phyloP scores from a whole-genome alignment of 2,888 invertebrate genomes.

The Gerris lacustris region DNA sequence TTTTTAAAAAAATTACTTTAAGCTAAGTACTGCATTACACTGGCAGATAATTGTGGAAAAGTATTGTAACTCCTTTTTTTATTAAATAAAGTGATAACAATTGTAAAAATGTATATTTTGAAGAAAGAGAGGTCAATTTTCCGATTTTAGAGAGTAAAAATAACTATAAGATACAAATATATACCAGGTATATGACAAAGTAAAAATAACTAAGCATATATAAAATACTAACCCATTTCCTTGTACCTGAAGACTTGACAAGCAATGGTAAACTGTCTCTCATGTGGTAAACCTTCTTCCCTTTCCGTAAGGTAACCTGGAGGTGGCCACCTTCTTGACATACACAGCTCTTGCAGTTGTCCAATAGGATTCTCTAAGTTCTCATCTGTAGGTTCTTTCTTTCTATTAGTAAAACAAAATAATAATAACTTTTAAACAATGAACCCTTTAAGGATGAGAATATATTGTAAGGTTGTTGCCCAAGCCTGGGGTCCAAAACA shows the following conservation, averaged over 20 bases:
- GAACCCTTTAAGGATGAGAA: background rate
- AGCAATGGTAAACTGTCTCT: constrained; percentile 83
- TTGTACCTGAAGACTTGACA: constrained; percentile 76
- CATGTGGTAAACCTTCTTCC: constrained; percentile 84
- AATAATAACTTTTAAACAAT: background rate
- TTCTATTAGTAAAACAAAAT: constrained; percentile 9
- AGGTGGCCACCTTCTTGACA: constrained; percentile 90
- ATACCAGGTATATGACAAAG: no score
- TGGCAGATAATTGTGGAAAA: no score
- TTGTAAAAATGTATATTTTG: no score
- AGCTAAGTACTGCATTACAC: no score
- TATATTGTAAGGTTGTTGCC: background rate
- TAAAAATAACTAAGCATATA: no score
- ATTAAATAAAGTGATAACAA: no score
- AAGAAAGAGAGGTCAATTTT: no score
- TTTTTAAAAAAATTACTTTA: no score
- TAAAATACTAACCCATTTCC: constrained; percentile 42
- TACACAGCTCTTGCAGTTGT: constrained; percentile 87
- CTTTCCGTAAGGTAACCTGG: constrained; percentile 82
- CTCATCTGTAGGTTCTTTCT: constrained; percentile 33
- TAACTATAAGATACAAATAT: no score
- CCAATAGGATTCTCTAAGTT: constrained; percentile 89
- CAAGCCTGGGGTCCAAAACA: no score
- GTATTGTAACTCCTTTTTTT: no score
- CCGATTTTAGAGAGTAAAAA: no score